phyloP scores from a whole-genome alignment of 2,888 invertebrate species.

The Apotomis betuletana region DNA sequence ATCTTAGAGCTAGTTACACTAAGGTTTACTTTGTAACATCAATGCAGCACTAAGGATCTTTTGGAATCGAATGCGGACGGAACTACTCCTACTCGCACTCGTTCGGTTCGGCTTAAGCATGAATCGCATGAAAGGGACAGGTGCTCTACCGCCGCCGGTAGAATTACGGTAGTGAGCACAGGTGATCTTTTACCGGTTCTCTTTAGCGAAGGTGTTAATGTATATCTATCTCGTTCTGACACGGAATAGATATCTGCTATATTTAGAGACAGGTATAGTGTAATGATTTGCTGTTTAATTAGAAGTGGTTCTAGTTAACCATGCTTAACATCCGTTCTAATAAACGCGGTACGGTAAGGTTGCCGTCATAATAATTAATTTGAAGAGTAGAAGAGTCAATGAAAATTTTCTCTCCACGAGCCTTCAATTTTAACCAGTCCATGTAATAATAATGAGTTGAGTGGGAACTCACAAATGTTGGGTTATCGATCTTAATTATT shows the following conservation, averaged over 20 bases:
- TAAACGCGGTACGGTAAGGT: conserved; percentile 60
- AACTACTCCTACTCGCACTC: conserved; percentile 84
- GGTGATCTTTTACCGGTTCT: conserved; percentile 82
- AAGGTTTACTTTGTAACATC: conserved; percentile 48
- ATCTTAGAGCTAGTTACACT: conserved; percentile 43
- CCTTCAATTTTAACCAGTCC: conserved; percentile 47
- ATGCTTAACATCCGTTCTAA: conserved; percentile 74
- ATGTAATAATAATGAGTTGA: conserved; percentile 53
- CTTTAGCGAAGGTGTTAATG: conserved; percentile 70
- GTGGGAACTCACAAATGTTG: conserved; percentile 51
- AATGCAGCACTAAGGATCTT: conserved; percentile 53
- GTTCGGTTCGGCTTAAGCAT: conserved; percentile 80
- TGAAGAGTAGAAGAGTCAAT: conserved; percentile 61
- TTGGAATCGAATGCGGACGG: conserved; percentile 51
- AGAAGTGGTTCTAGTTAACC: conserved; percentile 70
- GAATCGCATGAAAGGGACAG: conserved; percentile 82
- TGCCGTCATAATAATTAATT: conserved; percentile 67
- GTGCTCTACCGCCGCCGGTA: conserved; percentile 79
- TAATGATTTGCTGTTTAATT: conserved; percentile 67
- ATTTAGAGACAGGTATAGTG: conserved; percentile 60
- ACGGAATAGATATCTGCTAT: conserved; percentile 44
- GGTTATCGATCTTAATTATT: conserved; percentile 20
- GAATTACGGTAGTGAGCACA: conserved; percentile 84
- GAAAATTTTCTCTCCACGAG: conserved; percentile 23
- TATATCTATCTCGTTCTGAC: conserved; percentile 70